phyloP scores from a whole-genome alignment of 2,888 invertebrate species.

The Conops quadrifasciatus region DNA sequence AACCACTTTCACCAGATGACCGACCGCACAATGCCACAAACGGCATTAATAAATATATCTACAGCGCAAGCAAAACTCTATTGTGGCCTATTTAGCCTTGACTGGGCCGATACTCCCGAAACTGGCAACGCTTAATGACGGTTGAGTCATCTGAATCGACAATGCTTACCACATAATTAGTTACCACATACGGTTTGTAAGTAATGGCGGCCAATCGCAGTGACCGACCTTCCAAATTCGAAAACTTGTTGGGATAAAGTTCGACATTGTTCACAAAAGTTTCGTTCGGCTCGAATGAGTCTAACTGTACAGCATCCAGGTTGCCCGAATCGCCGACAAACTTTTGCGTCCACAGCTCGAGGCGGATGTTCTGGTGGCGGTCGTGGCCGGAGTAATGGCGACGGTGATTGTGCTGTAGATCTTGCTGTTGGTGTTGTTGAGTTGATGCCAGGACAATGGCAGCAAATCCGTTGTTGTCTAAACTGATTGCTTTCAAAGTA shows the following conservation, averaged over 20 bases:
- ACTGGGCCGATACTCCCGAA: no score
- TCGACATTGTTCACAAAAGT: slow-evolving; percentile 55
- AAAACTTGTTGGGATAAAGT: slow-evolving; percentile 63
- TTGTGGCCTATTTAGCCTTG: no score
- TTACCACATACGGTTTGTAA: slow-evolving; percentile 62
- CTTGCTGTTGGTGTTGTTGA: no score
- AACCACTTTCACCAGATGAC: no score
- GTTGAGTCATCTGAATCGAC: slow-evolving; percentile 8
- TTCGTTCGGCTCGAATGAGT: slow-evolving; percentile 56
- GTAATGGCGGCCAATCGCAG: slow-evolving; percentile 60
- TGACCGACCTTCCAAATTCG: slow-evolving; percentile 56
- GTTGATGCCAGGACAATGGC: no score
- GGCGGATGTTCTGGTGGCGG: slow-evolving; percentile 54
- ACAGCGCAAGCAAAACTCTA: no score
- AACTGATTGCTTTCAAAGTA: no score
- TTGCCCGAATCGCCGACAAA: slow-evolving; percentile 59
- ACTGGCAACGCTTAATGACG: not conserved
- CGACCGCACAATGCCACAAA: no score
- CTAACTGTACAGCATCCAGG: slow-evolving; percentile 58
- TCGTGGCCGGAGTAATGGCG: slow-evolving; percentile 7
- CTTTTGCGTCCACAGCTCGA: slow-evolving; percentile 64
- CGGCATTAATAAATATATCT: no score
- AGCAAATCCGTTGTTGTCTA: no score
- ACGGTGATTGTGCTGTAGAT: no score
- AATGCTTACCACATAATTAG: slow-evolving; percentile 63